Evolutionary conservation across 1,140 invertebrate species (phyloP).

Genomic region (Drosophila cardini): DNA sequence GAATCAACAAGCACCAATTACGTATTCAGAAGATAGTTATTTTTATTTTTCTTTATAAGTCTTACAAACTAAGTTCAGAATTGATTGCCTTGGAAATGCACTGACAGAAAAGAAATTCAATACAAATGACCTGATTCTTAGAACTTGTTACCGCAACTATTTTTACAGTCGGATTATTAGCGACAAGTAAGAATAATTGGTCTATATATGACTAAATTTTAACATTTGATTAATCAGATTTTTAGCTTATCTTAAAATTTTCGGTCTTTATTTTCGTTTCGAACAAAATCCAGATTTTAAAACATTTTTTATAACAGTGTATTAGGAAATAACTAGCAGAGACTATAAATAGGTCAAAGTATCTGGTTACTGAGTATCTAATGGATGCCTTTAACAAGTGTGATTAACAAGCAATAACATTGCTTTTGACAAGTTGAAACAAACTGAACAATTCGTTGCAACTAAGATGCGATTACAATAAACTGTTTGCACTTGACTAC

Average conservation of each 20-base stretch:
- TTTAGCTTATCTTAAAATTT: too few species aligned
- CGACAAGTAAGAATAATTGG: too few species aligned
- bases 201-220: too few species aligned
- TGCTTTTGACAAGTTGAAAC: constrained; percentile 27
- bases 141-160: too few species aligned
- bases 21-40: background rate
- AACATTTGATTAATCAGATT: too few species aligned
- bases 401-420: constrained; percentile 21
- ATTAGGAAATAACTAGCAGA: background rate
- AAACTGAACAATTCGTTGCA: constrained; percentile 13
- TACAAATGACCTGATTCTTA: too few species aligned
- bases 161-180: too few species aligned
- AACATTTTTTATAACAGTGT: too few species aligned
- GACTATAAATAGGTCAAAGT: background rate
- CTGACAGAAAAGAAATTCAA: too few species aligned
- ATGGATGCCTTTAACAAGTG: constrained; percentile 4
- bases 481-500: constrained; percentile 57
- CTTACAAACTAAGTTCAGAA: background rate
- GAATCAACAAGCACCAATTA: constrained; percentile 30
- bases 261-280: too few species aligned
- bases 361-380: background rate
- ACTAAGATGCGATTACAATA: constrained; percentile 65
- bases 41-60: background rate
- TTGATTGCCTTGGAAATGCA: background rate
- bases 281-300: too few species aligned